Evolutionary conservation across 2,797 vertebrate genomes (phyloP), one percentile per base, ranked within the genome.

Genomic region (Salarias fasciatus): DNA sequence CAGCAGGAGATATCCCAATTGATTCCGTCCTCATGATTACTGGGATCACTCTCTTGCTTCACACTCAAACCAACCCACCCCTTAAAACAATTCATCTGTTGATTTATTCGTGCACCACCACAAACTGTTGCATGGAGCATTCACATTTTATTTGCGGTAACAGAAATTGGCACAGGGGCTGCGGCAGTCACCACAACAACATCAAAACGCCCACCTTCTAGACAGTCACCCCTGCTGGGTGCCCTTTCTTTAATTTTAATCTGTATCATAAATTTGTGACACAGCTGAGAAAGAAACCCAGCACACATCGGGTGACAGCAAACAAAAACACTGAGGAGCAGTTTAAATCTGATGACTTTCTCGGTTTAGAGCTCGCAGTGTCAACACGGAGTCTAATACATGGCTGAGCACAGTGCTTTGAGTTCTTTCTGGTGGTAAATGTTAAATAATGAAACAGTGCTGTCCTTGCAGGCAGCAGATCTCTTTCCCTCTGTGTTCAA

Each of bases 181-280:
- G 60, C 47, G 50, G 55, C 12, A 67, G 51, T 46, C 2, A 8
- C 31, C 47, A 57, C 44, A 54, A 62, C 4, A 28, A 46, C 43
- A 53, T 38, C 66, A 68, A 72, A 74, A 53, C 46, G 46, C 57
- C 73, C 38, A 48, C 48, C 59, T 63, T 53, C 40, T 14, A 49
- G 42, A 54, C 30, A 49, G 44, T 38, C 51, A 41, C 64, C 54
- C 76, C 63, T 53, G 66, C 71, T 75, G 68, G 1, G 33, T 55
- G 61, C 69, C 30, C 55, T 78, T 69, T 73, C 54, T 77, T 73
- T 77, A 62, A 69, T 67, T 73, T 64, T 13, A 57, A 65, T 38
- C 54, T 62, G 24, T 44, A 8, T 31, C 30, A 51, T 52, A 31
- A 4, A 45, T 69, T 48, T 61, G 37, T 44, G 12, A 70, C 68